Base-by-base conservation (phyloP, 2,113 vertebrate species). In the Centropristis striata region DNA sequence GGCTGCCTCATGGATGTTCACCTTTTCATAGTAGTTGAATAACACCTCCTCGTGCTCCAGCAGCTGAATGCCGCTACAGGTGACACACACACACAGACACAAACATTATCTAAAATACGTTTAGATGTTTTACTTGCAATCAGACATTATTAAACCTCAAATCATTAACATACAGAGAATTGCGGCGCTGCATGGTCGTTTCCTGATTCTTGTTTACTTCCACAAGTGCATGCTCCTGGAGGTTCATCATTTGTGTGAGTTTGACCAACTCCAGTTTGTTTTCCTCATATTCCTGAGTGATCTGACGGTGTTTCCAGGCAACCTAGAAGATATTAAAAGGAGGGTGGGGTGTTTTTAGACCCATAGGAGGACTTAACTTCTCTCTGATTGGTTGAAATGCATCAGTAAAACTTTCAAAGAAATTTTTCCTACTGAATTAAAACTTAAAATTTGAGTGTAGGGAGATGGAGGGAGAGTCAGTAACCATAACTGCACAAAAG, bases 1-100 rank as follows among this genome's bases (percentile, higher is more conserved):
- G 88, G 95, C 85, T 53, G 90, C 88, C 78, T 96, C 96, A 80
- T 96, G 97, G 49, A 89, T 81, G 64, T 96, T 96, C 71, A 96
- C 76, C 92, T 96, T 97, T 80, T 97, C 95, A 47, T 95, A 91
- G 86, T 96, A 95, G 88, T 93, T 88, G 50, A 95, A 93, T 16
- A 98, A 70, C 92, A 98, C 96, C 81, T 98, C 95, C 79, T 99
- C 97, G 20, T 96, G 92, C 66, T 97, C 94, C 85, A 96, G 94
- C 75, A 99, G 95, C 77, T 96, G 95, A 71, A 97, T 91, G 3
- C 93, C 95, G 25, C 98, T 99, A 74, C 2, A 20, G 78, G 87
- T 46, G 2, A 82, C 42, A 69, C 42, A 67, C 42, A 67, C 27
- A 41, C 14, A 44, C 8, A 23, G 4, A n/a, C 14, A 37, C 20